These are phyloP conservation scores for Exephanes ischioxanthus DNA, from an alignment of 2,888 invertebrate species.

Conservation along the genomic window DNA sequence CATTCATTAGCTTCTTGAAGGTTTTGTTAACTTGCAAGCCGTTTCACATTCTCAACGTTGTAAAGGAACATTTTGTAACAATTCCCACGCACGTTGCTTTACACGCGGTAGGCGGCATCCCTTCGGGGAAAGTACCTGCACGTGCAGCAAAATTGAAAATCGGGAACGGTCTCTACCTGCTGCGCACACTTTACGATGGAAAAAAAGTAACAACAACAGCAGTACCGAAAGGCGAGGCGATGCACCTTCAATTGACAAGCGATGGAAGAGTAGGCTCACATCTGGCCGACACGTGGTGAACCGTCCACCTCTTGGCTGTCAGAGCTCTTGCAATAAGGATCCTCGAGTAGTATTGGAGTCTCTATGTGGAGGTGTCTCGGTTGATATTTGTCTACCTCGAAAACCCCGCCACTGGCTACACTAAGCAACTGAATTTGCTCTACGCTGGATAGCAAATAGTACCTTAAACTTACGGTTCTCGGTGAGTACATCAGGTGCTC, in stretches of 20 bases:
- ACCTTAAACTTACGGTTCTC: slow-evolving; percentile 60
- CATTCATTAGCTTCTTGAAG: not conserved
- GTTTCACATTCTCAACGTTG: not conserved
- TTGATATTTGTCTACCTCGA: slow-evolving; percentile 52
- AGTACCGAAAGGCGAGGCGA: slow-evolving; percentile 2
- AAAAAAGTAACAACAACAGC: slow-evolving; percentile 34
- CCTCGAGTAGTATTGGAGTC: slow-evolving; percentile 8
- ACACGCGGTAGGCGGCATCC: not conserved
- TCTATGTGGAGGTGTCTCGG: slow-evolving; percentile 44
- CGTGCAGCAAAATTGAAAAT: slow-evolving; percentile 63
- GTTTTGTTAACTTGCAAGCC: not conserved
- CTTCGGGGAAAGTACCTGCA: slow-evolving; percentile 44
- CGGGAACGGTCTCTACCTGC: slow-evolving; percentile 60
- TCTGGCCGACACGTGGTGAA: slow-evolving; percentile 77
- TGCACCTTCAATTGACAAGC: slow-evolving; percentile 39
- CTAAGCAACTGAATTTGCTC: slow-evolving; percentile 24
- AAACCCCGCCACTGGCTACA: slow-evolving; percentile 40
- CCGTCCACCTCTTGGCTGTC: slow-evolving; percentile 69
- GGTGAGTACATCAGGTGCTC: slow-evolving; percentile 64
- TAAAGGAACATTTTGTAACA: not conserved
- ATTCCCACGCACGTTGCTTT: slow-evolving; percentile 1
- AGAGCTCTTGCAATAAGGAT: slow-evolving; percentile 28
- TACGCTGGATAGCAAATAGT: slow-evolving; percentile 15
- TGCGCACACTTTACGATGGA: slow-evolving; percentile 65
- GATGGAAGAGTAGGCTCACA: slow-evolving; percentile 62